Conservation (phyloP, 2,888 invertebrate species). For the Trilocha varians region DNA sequence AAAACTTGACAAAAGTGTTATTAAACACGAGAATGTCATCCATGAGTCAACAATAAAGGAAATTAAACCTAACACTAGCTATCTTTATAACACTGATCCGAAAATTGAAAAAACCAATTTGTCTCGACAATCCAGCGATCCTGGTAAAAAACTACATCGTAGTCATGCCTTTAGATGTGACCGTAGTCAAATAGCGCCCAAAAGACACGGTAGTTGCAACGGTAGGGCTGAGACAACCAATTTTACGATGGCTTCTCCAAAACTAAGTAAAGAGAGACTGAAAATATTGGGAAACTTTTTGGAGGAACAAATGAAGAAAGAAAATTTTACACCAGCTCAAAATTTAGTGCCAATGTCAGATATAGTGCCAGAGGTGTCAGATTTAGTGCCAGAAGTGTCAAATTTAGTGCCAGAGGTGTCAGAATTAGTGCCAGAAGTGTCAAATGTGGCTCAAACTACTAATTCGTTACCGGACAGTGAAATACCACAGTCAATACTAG, state of each 20-base stretch:
- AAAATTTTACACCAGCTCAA: slow-evolving; percentile 47
- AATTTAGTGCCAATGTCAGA: too few species aligned
- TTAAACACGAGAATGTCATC: slow-evolving; percentile 16
- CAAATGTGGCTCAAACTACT: slow-evolving; percentile 6
- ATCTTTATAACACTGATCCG: slow-evolving; percentile 47
- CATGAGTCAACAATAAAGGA: too few species aligned
- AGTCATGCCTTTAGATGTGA: slow-evolving; percentile 75
- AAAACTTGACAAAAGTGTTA: slow-evolving; percentile 6
- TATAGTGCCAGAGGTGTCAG: too few species aligned
- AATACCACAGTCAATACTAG: slow-evolving; percentile 59
- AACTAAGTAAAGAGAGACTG: slow-evolving; percentile 50
- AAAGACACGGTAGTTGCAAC: slow-evolving; percentile 53
- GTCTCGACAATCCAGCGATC: slow-evolving; percentile 62
- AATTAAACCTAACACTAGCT: slow-evolving; percentile 50
- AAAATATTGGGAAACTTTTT: slow-evolving; percentile 53
- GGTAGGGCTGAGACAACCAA: slow-evolving; percentile 52
- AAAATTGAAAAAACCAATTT: slow-evolving; percentile 46
- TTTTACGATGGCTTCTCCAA: slow-evolving; percentile 46
- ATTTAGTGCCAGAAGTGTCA: too few species aligned
- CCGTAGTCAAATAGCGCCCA: slow-evolving; percentile 50
- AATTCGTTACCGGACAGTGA: slow-evolving; percentile 51
- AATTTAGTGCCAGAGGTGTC: too few species aligned
- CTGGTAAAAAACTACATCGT: slow-evolving; percentile 70
- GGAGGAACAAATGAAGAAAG: slow-evolving; percentile 61
- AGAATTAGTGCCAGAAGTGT: too few species aligned